Evolutionary conservation across 2,113 vertebrate species (phyloP).

Genomic region (Sylvia atricapilla): DNA sequence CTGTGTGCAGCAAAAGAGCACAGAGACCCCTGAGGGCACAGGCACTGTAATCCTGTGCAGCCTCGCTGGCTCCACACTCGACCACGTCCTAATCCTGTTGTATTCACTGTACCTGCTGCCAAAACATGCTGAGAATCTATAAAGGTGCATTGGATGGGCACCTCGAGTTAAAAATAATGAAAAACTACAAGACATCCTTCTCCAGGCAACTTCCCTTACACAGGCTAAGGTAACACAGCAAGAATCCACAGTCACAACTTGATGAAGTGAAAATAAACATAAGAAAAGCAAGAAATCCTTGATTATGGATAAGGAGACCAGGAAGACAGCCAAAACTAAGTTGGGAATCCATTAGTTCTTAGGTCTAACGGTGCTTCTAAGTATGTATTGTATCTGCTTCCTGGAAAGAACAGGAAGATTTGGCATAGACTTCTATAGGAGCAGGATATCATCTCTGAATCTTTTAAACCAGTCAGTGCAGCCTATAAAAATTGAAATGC

Average conservation of each 20-base stretch:
- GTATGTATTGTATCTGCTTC: neutral
- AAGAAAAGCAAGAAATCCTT: neutral
- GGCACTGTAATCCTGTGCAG: neutral
- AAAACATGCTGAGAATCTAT: neutral
- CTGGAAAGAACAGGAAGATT: neutral
- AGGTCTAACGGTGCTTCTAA: neutral
- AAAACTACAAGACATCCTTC: neutral
- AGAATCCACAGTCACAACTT: neutral
- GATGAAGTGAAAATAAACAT: neutral
- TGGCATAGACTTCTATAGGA: neutral
- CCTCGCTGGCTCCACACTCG: rapidly evolving
- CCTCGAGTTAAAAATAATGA: neutral
- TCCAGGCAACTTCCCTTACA: neutral
- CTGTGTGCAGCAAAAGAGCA: neutral
- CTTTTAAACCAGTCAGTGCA: neutral
- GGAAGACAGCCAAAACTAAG: neutral
- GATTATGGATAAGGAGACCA: neutral
- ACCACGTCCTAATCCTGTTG: neutral
- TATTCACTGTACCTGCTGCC: neutral
- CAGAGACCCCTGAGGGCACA: neutral
- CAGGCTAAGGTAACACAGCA: neutral
- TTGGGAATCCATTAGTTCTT: neutral
- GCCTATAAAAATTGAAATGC: neutral
- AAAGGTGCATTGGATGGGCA: neutral
- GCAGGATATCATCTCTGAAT: neutral